These are phyloP conservation scores for Pyrrhura leucotis DNA, from an alignment of 2,797 vertebrate genomes.

Conservation along the genomic window DNA sequence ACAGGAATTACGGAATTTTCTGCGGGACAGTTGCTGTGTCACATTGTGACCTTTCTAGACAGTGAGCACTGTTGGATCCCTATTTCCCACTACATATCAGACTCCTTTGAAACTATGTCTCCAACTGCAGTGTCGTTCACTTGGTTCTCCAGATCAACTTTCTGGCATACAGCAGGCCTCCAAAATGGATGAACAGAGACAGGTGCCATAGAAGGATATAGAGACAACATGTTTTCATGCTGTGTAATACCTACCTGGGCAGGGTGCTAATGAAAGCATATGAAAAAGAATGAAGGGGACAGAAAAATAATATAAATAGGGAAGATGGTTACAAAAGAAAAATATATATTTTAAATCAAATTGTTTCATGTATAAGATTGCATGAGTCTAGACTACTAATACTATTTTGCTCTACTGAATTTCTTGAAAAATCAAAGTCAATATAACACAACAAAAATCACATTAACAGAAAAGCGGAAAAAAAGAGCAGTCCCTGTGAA, in stretches of 20 bases:
- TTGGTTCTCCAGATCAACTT: neutral
- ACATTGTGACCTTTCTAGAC: neutral
- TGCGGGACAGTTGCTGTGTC: neutral
- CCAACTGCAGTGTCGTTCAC: neutral
- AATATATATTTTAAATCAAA: constrained; percentile 18
- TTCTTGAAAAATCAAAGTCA: neutral
- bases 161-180: constrained; percentile 5
- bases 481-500: neutral
- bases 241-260: constrained; percentile 84
- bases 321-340: constrained; percentile 70
- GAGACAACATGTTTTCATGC: constrained; percentile 61
- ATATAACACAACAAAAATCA: neutral
- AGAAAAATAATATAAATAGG: constrained; percentile 71
- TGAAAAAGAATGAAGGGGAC: constrained; percentile 56
- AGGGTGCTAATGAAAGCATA: constrained; percentile 81
- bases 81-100: neutral
- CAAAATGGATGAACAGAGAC: constrained; percentile 40
- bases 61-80: neutral
- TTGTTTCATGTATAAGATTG: neutral
- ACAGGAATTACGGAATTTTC: neutral
- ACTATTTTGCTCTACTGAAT: neutral
- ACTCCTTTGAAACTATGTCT: neutral
- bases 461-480: neutral
- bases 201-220: constrained; percentile 7
- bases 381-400: neutral